These are phyloP conservation scores for Eupelmus urozonus DNA, from an alignment of 2,888 invertebrate genomes.

Conservation along the genomic window DNA sequence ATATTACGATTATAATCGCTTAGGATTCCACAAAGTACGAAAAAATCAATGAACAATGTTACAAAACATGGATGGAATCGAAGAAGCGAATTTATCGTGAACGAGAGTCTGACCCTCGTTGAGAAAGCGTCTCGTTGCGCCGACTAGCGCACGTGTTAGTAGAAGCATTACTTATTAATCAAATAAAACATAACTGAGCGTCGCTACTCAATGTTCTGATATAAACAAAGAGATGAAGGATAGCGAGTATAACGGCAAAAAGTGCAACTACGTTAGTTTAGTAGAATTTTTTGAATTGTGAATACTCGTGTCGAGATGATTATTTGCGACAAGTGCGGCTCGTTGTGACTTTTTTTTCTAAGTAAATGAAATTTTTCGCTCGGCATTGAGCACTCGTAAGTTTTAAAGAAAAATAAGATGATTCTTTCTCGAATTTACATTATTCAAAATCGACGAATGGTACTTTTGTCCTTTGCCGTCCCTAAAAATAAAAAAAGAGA, in stretches of 20 bases:
- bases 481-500: slow-evolving; percentile 64
- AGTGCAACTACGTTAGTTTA: slow-evolving; percentile 40
- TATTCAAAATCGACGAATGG: slow-evolving; percentile 74
- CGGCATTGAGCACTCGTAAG: slow-evolving; percentile 47
- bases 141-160: slow-evolving; percentile 57
- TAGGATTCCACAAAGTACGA: slow-evolving; percentile 36
- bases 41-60: slow-evolving; percentile 35
- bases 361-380: slow-evolving; percentile 49
- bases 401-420: slow-evolving; percentile 49
- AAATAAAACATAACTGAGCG: slow-evolving; percentile 55
- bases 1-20: slow-evolving; percentile 35
- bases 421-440: slow-evolving; percentile 61
- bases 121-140: slow-evolving; percentile 54
- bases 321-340: slow-evolving; percentile 64
- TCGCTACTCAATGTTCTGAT: slow-evolving; percentile 54
- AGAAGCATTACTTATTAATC: slow-evolving; percentile 55
- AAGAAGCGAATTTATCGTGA: slow-evolving; percentile 26
- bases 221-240: slow-evolving; percentile 28
- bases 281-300: slow-evolving; percentile 53
- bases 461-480: slow-evolving; percentile 76
- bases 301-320: slow-evolving; percentile 72
- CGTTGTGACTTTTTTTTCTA: slow-evolving; percentile 70
- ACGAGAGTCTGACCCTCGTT: slow-evolving; percentile 34
- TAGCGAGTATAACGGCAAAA: slow-evolving; percentile 32
- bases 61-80: slow-evolving; percentile 35